Evolutionary conservation across 2,888 invertebrate genomes (phyloP), one percentile per base, ranked within the genome.

Genomic region (Matsumyia berberina): DNA sequence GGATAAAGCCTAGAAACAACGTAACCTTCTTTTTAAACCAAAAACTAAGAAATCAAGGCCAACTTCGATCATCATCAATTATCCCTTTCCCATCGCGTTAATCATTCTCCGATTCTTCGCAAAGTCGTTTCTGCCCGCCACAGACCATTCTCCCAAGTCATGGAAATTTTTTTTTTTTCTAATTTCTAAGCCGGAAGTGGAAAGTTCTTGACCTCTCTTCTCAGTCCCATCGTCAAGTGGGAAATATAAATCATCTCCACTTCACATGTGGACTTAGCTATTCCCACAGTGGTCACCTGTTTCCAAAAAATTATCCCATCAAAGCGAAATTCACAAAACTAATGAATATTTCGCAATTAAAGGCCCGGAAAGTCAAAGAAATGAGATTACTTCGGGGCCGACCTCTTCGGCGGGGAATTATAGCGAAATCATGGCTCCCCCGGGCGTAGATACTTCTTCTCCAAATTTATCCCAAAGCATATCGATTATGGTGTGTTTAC

Each of bases 281-380:
- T 67, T 67, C 66, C 39, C 72, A 53, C 8, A n/a, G 60, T n/a
- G n/a, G n/a, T n/a, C 74, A 74, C 64, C 74, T 74, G 64, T 55
- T 64, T 55, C 33, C 33, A 3, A 66, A 35, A 51, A 29, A 29
- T 39, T 53, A 12, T 67, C 51, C 67, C 37, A 67, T 39, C 15
- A 72, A 58, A 51, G 24, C 12, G 4, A 46, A 51, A 29, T 49
- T 33, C 24, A 44, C 12, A 49, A 39, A 72, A 51, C 60, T 72
- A 70, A 70, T 70, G 58, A 72, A 51, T 72, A 51, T 51, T 76
- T 58, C 8, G 44, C 44, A 55, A 55, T 64, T 62, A 55, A 46
- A 53, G 42, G n/a, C n/a, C 9, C 24, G 19, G 44, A 64, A 42
- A 31, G 69, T 53, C 42, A 31, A 29, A 35, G 42, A 64, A 74